These are phyloP conservation scores for Microtus ochrogaster DNA, from an alignment of 2,113 vertebrate genomes.

Conservation along the genomic window DNA sequence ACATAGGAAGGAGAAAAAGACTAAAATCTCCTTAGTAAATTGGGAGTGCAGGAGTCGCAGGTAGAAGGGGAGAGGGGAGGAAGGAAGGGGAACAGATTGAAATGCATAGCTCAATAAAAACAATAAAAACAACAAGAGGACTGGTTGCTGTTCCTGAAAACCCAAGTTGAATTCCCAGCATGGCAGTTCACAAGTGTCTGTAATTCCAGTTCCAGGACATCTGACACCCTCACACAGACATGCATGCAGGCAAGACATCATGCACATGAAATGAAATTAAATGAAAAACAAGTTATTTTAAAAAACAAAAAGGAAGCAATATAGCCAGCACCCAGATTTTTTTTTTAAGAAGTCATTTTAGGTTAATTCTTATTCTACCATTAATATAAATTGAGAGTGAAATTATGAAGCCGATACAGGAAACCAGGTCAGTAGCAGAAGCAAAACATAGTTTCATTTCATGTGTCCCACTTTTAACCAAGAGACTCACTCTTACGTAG, in stretches of 20 bases:
- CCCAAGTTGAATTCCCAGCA: neutral
- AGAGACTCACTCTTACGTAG: neutral
- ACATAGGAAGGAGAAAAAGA: no score
- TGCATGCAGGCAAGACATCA: neutral
- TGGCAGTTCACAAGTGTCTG: neutral
- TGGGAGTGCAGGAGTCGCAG: no score
- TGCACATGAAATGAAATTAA: neutral
- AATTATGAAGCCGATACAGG: neutral
- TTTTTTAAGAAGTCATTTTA: neutral
- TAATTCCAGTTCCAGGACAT: neutral
- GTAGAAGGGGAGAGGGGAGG: no score
- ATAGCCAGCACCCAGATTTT: neutral
- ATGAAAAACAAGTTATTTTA: neutral
- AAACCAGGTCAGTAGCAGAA: conserved; percentile 13
- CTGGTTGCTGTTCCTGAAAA: neutral
- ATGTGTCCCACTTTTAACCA: neutral
- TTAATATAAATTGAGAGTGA: neutral
- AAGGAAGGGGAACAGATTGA: no score
- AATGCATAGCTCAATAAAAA: no score
- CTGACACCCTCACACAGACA: neutral
- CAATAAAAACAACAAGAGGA: no score
- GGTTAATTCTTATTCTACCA: neutral
- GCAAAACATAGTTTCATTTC: neutral
- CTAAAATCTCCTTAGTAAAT: no score
- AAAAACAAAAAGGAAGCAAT: neutral